Base-by-base conservation (phyloP, 2,797 vertebrate species). In the Tapera naevia region DNA sequence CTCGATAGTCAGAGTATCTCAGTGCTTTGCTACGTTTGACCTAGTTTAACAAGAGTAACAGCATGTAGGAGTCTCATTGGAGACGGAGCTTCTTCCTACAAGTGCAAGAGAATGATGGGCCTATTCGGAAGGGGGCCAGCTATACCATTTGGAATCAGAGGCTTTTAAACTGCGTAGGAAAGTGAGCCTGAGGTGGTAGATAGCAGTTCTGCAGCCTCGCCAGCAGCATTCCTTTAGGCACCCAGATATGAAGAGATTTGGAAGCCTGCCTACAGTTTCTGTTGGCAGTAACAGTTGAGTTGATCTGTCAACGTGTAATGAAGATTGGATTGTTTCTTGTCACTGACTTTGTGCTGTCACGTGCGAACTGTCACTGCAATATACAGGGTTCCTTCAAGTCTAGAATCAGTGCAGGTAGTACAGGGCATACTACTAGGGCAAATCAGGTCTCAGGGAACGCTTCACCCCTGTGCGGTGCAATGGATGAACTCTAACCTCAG, bases 11-110 rank as follows among this genome's bases (percentile, higher is more conserved):
- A 45, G 37, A 87, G 53, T 80, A 51, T 24, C 46, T 83, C n/a
- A 65, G 56, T 65, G 18, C 43, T 67, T 65, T 78, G 53, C 65
- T 73, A 73, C 28, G 27, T 70, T 30, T 79, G 78, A 84, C 69
- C 32, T 67, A 74, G 39, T 90, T 91, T 93, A 93, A 92, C 41
- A 71, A 71, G 69, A 70, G 50, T 57, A 88, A 64, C 79, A 82
- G 39, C 83, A 61, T 60, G 54, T 54, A 76, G 70, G 78, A 84
- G 18, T 53, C 33, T 88, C 30, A n/a, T 17, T 86, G 57, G 66
- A 73, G 85, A 66, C 60, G 18, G 35, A 89, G 41, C 57, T 48
- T 69, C 19, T 71, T 76, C 64, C 51, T 73, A 51, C 21, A 22
- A 72, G 50, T 33, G 67, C 35, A 53, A 86, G 30, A 17, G 37